phyloP scores from a whole-genome alignment of 2,113 vertebrate genomes.

The Eclectus roratus region DNA sequence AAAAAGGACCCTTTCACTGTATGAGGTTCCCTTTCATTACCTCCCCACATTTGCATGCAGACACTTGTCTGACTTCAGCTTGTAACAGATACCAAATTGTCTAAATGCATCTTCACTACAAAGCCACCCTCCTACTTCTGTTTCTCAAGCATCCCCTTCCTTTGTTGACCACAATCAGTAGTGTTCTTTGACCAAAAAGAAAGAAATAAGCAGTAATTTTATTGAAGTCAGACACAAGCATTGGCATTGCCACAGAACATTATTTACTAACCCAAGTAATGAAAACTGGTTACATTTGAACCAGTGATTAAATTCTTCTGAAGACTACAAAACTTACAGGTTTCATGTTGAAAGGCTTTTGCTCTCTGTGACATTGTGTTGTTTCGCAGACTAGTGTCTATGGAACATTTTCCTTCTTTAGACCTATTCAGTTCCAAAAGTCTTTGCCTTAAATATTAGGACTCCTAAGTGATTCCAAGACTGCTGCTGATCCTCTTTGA shows the following conservation, averaged over 20 bases:
- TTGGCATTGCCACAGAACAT: fast-evolving
- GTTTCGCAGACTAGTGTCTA: neutral
- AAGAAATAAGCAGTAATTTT: neutral
- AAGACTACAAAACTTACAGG: neutral
- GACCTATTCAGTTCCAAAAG: neutral
- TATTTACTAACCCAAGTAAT: neutral
- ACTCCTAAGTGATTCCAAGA: neutral
- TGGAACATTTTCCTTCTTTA: neutral
- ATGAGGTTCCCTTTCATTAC: neutral
- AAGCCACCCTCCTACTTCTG: neutral
- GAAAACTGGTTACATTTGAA: neutral
- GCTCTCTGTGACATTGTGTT: neutral
- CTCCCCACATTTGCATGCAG: neutral
- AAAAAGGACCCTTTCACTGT: neutral
- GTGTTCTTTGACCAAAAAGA: neutral
- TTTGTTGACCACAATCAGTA: neutral
- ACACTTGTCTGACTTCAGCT: neutral
- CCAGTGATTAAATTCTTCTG: neutral
- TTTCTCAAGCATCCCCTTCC: neutral
- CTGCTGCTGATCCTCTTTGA: neutral
- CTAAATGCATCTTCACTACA: neutral
- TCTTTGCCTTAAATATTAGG: neutral
- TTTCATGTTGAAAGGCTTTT: neutral
- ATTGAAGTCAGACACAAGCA: neutral
- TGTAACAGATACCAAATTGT: neutral